Base-by-base conservation (phyloP, 2,888 invertebrate genomes). In the Stictocephala bisonia region DNA sequence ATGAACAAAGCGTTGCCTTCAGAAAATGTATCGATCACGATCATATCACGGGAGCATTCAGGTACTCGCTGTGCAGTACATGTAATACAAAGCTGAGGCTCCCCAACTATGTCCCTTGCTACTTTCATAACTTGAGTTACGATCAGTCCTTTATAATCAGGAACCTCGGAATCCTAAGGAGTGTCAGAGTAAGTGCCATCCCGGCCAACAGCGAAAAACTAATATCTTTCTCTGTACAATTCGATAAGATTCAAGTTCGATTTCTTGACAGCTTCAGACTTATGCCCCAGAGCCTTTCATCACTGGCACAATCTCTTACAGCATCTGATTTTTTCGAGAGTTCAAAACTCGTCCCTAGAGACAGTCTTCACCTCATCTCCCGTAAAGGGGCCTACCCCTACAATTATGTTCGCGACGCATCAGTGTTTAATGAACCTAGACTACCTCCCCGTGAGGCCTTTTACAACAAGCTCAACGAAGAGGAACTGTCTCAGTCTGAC, bases 371-470 rank as follows among this genome's bases (percentile, higher is more conserved):
- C 15, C 18, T 56, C 6, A 29, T 56, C 27, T 18, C 2, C 1
- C 11, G 71, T 15, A 75, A 75, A 71, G 73, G 73, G 1, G 60
- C 67, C 13, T 73, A 69, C 53, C 71, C 67, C 13, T 80, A 81
- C 71, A 77, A 79, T 3, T 80, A 79, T 26, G 69, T 80, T 20
- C 50, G 68, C 18, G 27, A 15, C 20, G 67, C 31, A 48, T 20
- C 15, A 0, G 66, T 67, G 41, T 58, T 77, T 11, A 29, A 60
- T 0, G 75, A 77, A 4, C 74, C 69, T 0, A 3, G 0, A n/a
- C 27, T 82, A 73, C 82, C 81, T 29, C 6, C 53, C 6, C 77
- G 73, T 69, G 68, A 75, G 26, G 7, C 51, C 4, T 81, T 82
- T 78, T 80, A 77, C 74, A 80, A 76, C 72, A 48, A 22, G 6